phyloP scores from a whole-genome alignment of 2,888 invertebrate species.

The Scaptodrosophila latifasciaeformis region DNA sequence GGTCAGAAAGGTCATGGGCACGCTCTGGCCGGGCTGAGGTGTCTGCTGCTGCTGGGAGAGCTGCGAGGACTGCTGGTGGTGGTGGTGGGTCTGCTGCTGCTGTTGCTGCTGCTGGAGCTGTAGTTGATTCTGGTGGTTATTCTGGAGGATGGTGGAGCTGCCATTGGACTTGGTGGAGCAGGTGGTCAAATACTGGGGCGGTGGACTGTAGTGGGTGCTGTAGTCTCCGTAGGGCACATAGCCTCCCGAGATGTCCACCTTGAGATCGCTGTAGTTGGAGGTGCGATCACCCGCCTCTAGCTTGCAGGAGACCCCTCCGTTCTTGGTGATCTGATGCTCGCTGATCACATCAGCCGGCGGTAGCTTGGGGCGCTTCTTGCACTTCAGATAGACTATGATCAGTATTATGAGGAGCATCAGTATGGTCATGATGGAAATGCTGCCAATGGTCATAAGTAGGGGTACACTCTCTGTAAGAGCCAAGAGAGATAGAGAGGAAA shows the following conservation, averaged over 20 bases:
- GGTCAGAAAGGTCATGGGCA: conserved; percentile 74
- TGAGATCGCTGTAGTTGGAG: conserved; percentile 93
- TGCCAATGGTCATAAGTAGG: conserved; percentile 87
- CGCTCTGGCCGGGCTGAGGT: conserved; percentile 49
- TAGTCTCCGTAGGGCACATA: conserved; percentile 88
- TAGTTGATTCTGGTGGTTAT: conserved; percentile 71
- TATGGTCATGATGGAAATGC: conserved; percentile 86
- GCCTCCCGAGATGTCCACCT: conserved; percentile 87
- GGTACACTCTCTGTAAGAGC: conserved; percentile 83
- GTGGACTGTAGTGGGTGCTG: conserved; percentile 91
- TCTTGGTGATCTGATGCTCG: conserved; percentile 75
- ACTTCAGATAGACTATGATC: conserved; percentile 84
- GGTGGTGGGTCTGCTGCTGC: conserved; percentile 60
- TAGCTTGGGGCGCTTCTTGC: conserved; percentile 72
- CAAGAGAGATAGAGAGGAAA: not conserved
- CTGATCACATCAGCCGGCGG: conserved; percentile 75
- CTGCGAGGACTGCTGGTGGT: conserved; percentile 49
- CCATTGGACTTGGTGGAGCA: conserved; percentile 73
- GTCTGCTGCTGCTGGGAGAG: conserved; percentile 59
- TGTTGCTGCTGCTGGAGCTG: conserved; percentile 69
- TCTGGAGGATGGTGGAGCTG: conserved; percentile 70
- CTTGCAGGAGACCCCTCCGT: conserved; percentile 76
- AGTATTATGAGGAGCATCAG: conserved; percentile 88
- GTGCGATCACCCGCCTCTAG: conserved; percentile 84
- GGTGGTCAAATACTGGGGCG: conserved; percentile 76